phyloP scores from a whole-genome alignment of 1,140 invertebrate genomes.

The Helicoverpa zea region DNA sequence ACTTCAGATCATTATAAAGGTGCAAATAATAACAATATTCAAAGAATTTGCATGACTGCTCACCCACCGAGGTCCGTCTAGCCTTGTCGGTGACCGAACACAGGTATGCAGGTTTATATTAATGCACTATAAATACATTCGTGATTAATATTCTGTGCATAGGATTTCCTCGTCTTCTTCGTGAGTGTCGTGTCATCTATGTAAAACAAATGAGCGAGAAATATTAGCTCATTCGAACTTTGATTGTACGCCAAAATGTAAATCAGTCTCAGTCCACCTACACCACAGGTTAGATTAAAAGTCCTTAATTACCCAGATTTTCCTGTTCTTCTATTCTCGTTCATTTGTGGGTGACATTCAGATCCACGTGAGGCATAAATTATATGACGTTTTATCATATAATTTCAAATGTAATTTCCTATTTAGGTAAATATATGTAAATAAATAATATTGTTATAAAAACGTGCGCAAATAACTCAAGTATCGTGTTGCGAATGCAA shows the following conservation, averaged over 20 bases:
- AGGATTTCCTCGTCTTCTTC: slow-evolving; percentile 46
- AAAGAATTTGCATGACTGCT: slow-evolving; percentile 35
- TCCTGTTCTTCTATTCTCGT: slow-evolving; percentile 2
- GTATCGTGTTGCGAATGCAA: neutral
- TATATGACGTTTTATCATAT: too few species aligned
- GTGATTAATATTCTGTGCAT: slow-evolving; percentile 51
- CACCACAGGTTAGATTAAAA: neutral
- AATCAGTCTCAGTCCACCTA: neutral
- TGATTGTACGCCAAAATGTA: slow-evolving; percentile 34
- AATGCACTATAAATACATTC: slow-evolving; percentile 26
- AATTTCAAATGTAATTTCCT: too few species aligned
- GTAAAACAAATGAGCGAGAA: neutral
- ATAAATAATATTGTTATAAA: neutral
- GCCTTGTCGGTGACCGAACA: slow-evolving; percentile 42
- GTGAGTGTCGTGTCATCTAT: neutral
- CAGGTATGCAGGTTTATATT: slow-evolving; percentile 24
- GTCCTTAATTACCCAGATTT: slow-evolving; percentile 23
- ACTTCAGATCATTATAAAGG: slow-evolving; percentile 7
- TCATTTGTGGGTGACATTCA: neutral
- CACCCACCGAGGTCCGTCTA: slow-evolving; percentile 26
- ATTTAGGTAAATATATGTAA: too few species aligned
- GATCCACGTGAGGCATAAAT: neutral
- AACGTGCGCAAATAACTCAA: neutral
- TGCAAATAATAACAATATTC: slow-evolving; percentile 27
- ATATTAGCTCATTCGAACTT: slow-evolving; percentile 14